A percentile compares a stretch with the other conserved stretches of the same genome.
Evolutionary conservation across 2,797 vertebrate genomes (phyloP).

Genomic region (Nasua narica): DNA sequence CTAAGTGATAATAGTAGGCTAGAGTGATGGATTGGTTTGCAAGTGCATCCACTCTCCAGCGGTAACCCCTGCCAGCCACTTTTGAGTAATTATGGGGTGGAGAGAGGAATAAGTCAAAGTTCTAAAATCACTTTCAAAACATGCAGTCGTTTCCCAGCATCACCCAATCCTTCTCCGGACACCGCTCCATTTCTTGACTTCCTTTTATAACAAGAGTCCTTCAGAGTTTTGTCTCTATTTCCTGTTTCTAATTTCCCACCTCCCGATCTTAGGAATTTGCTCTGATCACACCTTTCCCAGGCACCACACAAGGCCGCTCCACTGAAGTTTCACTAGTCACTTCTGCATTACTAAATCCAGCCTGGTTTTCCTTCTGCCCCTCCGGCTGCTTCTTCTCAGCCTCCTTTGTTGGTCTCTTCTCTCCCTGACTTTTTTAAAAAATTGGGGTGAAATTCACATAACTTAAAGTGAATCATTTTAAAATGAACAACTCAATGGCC

Average conservation of each 20-base stretch:
- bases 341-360: neutral
- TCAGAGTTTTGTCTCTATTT: neutral
- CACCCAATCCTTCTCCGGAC: conserved; percentile 25
- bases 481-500: neutral
- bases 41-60: neutral
- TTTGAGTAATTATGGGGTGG: conserved; percentile 25
- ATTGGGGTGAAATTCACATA: neutral
- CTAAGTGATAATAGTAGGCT: conserved; percentile 49
- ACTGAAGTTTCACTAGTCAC: neutral
- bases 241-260: neutral
- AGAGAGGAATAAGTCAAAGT: conserved; percentile 10
- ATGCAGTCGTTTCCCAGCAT: neutral
- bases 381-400: neutral
- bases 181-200: neutral
- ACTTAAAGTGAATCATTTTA: neutral
- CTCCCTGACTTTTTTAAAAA: neutral
- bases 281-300: neutral
- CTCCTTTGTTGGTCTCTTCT: neutral
- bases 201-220: neutral
- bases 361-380: neutral
- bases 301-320: neutral
- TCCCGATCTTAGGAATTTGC: neutral
- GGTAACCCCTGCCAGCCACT: neutral
- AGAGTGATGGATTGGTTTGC: conserved; percentile 20
- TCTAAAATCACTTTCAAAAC: conserved; percentile 37